Evolutionary conservation across 2,797 vertebrate genomes (phyloP).

Genomic region (Hoplostethus mediterraneus): DNA sequence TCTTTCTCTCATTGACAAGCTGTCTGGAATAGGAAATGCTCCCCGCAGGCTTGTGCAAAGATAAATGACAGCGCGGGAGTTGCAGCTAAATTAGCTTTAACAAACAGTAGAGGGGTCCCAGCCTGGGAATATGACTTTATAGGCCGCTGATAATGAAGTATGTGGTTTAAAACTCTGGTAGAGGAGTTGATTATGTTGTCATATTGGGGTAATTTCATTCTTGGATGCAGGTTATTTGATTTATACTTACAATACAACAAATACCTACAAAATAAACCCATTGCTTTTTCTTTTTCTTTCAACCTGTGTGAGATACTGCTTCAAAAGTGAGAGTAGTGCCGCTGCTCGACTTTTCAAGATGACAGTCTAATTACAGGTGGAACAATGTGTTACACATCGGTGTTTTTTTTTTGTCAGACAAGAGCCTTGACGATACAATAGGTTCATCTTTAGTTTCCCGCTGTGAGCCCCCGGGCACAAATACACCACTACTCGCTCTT

Average conservation of each 20-base stretch:
- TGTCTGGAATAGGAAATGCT: slow-evolving; percentile 46
- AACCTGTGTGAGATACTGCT: background rate
- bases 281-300: background rate
- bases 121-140: slow-evolving; percentile 8
- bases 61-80: slow-evolving; percentile 23
- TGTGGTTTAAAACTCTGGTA: slow-evolving; percentile 11
- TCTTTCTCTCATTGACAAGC: slow-evolving; percentile 42
- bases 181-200: slow-evolving; percentile 8
- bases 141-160: slow-evolving; percentile 17
- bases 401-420: background rate
- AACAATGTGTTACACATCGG: slow-evolving; percentile 7
- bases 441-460: background rate
- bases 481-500: background rate
- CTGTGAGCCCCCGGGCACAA: slow-evolving; percentile 19
- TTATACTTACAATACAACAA: no score
- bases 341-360: background rate
- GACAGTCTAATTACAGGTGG: slow-evolving; percentile 30
- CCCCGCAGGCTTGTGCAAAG: slow-evolving; percentile 25
- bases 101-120: slow-evolving; percentile 8
- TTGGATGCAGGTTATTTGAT: background rate
- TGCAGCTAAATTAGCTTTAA: background rate
- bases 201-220: background rate
- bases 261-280: no score
- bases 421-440: background rate
- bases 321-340: background rate